Base-by-base conservation (phyloP, 2,797 vertebrate genomes). In the Leucoraja ocellata region DNA sequence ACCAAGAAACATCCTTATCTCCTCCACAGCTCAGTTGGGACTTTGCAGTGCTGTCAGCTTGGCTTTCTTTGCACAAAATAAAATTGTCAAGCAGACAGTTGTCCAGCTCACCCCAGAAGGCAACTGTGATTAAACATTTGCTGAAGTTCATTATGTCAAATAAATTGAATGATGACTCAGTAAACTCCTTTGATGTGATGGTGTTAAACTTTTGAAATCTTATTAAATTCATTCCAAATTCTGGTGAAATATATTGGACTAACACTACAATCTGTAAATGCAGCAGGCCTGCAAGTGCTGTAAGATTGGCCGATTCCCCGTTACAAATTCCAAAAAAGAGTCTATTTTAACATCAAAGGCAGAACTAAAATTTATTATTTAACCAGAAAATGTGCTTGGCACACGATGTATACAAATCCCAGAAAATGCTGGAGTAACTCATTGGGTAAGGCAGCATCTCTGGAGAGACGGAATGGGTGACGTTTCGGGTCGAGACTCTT, bases 261-360 rank as follows among this genome's bases (percentile, higher is more conserved):
- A n/a, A 36, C 3, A 65, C n/a, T 36, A 36, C 14, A 88, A 36
- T 88, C 61, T 88, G 61, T 88, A 32, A 88, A 88, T 88, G 68
- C 84, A 32, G 84, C 7, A 68, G 68, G 68, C 84, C 10, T 54
- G 28, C 2, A 9, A 73, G 11, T 54, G 23, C 71, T 92, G 84
- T 68, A 61, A 88, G 84, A 88, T 2, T 91, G 46, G 90, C 23
- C 74, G 90, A 46, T 74, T 73, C 36, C 32, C 90, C 28, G 90
- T 92, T 73, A 39, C 39, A 36, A 92, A 92, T 74, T 92, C 68
- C 90, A 32, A 76, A 58, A 68, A 91, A 92, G 21, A 76, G 90
- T 73, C 36, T 14, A 13, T 54, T 54, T 76, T 25, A 74, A 92
- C 90, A 92, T 92, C 71, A 92, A 92, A 92, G 71, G 21, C 71